These are phyloP conservation scores for Anneissia japonica DNA, from an alignment of 35 echinoderm and acorn worm genomes.

Conservation along the genomic window DNA sequence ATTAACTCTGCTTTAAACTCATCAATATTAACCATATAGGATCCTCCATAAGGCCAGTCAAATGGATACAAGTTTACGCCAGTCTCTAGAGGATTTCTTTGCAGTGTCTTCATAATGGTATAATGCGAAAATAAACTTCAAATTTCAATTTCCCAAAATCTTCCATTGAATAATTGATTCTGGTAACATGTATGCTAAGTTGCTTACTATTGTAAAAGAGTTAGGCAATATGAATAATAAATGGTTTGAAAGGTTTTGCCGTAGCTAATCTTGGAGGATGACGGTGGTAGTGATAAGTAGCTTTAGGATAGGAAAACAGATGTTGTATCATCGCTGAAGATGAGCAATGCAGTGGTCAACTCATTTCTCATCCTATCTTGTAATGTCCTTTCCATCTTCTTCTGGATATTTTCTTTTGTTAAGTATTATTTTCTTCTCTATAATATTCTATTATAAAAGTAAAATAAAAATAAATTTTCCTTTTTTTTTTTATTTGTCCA, in stretches of 20 bases:
- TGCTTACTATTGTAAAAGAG: neutral
- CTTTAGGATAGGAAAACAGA: neutral
- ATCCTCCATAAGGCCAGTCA: neutral
- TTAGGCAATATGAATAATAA: neutral
- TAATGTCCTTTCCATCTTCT: neutral
- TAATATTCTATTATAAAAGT: too few species aligned
- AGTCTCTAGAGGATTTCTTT: neutral
- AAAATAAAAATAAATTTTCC: too few species aligned
- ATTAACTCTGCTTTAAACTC: neutral
- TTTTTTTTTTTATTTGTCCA: too few species aligned
- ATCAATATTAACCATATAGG: neutral
- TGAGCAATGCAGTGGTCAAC: neutral
- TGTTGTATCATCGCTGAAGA: neutral
- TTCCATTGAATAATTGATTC: neutral
- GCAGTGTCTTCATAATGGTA: neutral
- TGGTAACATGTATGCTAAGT: neutral
- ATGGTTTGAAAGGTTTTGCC: conserved; percentile 1
- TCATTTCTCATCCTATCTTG: neutral
- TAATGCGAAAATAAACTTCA: neutral
- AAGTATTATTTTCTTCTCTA: too few species aligned
- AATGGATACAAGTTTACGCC: neutral
- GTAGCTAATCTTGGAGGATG: neutral
- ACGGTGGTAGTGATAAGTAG: neutral
- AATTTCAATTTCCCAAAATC: neutral
- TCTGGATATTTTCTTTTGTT: too few species aligned